phyloP scores from a whole-genome alignment of 2,113 vertebrate species.

The Anas platyrhynchos region DNA sequence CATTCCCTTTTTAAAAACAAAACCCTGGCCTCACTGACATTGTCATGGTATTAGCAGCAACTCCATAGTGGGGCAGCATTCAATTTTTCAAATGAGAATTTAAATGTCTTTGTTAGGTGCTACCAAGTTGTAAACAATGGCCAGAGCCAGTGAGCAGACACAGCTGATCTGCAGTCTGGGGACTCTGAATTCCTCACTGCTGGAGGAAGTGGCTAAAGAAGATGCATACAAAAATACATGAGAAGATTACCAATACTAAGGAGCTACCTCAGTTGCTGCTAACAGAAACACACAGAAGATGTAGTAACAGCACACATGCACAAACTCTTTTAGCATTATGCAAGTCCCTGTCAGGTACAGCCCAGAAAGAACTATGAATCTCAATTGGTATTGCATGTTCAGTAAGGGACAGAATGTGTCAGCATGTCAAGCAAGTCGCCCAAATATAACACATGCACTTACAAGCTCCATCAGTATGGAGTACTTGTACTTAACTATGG shows the following conservation, averaged over 20 bases:
- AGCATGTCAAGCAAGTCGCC: not conserved
- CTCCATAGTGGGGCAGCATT: not conserved
- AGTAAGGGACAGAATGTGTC: not conserved
- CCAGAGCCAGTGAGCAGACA: not conserved
- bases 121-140: not conserved
- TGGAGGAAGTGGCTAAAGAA: not conserved
- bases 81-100: not conserved
- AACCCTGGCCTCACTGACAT: not conserved
- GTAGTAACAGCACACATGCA: rapidly evolving
- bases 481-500: not conserved
- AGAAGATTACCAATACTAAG: not conserved
- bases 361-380: not conserved
- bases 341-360: not conserved
- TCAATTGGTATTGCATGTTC: rapidly evolving
- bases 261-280: rapidly evolving
- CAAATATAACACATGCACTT: not conserved
- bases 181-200: not conserved
- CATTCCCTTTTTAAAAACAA: not conserved
- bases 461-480: not conserved
- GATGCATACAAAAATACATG: not conserved
- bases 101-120: constrained; percentile 5
- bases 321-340: not conserved
- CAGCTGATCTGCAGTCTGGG: not conserved
- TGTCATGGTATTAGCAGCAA: not conserved
- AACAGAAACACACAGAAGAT: not conserved